Percentiles rank a stretch among this genome's conserved stretches.
These are phyloP conservation scores for Volucella inflata DNA, from an alignment of 2,888 invertebrate species.

Conservation along the genomic window DNA sequence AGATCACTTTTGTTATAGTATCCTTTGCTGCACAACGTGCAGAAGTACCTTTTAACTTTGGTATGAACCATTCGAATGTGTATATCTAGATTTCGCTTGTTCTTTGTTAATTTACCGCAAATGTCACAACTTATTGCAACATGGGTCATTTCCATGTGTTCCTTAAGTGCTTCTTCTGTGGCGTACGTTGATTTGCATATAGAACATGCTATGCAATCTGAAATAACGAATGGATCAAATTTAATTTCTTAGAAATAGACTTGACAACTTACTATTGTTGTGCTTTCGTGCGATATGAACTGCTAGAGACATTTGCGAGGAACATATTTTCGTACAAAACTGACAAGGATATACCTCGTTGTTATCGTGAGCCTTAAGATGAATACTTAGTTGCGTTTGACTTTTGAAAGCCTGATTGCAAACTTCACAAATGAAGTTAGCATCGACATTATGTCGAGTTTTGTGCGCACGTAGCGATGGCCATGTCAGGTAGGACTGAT, in stretches of 20 bases:
- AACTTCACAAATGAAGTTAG: conserved; percentile 41
- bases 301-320: conserved; percentile 81
- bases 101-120: conserved; percentile 80
- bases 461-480: conserved; percentile 81
- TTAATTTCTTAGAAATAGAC: conserved; percentile 67
- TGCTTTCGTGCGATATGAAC: conserved; percentile 82
- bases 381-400: conserved; percentile 69
- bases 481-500: conserved; percentile 80
- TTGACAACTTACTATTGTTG: conserved; percentile 80
- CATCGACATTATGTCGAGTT: conserved; percentile 36
- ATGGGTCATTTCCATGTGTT: conserved; percentile 80
- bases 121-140: conserved; percentile 78
- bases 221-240: background rate
- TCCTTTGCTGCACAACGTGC: conserved; percentile 80
- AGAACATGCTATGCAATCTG: conserved; percentile 76
- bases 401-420: conserved; percentile 64
- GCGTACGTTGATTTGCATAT: conserved; percentile 79
- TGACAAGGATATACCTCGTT: conserved; percentile 78
- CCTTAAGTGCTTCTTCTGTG: conserved; percentile 77
- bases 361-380: conserved; percentile 59
- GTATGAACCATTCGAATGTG: conserved; percentile 81
- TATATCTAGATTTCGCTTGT: conserved; percentile 79
- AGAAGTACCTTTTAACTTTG: conserved; percentile 80
- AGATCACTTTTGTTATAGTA: conserved; percentile 82
- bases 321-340: conserved; percentile 80